Percentiles rank a stretch among this genome's conserved stretches.
Conservation (phyloP, 2,888 invertebrate species). For the Venusia cambrica region DNA sequence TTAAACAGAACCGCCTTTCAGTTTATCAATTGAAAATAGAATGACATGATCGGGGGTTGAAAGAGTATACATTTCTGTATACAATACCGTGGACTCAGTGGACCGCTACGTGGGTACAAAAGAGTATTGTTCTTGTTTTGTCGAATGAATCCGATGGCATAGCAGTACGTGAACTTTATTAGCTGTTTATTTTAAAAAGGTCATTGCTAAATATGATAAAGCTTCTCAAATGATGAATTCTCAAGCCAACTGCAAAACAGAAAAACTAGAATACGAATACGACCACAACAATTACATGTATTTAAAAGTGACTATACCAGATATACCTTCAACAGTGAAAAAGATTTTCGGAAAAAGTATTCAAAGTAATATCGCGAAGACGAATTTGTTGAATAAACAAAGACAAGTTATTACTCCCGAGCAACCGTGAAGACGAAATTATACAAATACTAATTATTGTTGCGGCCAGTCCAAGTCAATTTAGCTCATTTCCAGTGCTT, state of each 20-base stretch:
- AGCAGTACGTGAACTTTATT: slow-evolving; percentile 59
- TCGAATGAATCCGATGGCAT: slow-evolving; percentile 69
- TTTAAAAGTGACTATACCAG: too few species aligned
- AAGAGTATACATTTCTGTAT: slow-evolving; percentile 40
- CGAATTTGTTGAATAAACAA: too few species aligned
- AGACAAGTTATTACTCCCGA: slow-evolving; percentile 17
- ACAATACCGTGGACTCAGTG: slow-evolving; percentile 52
- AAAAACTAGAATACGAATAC: too few species aligned
- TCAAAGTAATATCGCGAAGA: too few species aligned
- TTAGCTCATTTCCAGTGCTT: slow-evolving; percentile 43
- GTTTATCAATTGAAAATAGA: slow-evolving; percentile 63
- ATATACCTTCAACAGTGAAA: too few species aligned
- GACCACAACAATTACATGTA: too few species aligned
- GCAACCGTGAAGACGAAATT: slow-evolving; percentile 40
- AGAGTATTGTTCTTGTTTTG: slow-evolving; percentile 70
- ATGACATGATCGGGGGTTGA: slow-evolving; percentile 61
- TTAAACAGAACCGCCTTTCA: slow-evolving; percentile 51
- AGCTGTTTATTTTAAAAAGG: slow-evolving; percentile 42
- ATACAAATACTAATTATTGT: slow-evolving; percentile 62
- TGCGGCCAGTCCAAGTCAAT: slow-evolving; percentile 65
- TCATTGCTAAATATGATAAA: slow-evolving; percentile 32
- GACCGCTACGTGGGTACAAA: slow-evolving; percentile 65
- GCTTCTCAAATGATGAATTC: too few species aligned
- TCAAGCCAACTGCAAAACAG: too few species aligned
- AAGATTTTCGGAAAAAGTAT: too few species aligned